Conservation (phyloP, 2,113 vertebrate species). For the Forbesichthys agassizii region DNA sequence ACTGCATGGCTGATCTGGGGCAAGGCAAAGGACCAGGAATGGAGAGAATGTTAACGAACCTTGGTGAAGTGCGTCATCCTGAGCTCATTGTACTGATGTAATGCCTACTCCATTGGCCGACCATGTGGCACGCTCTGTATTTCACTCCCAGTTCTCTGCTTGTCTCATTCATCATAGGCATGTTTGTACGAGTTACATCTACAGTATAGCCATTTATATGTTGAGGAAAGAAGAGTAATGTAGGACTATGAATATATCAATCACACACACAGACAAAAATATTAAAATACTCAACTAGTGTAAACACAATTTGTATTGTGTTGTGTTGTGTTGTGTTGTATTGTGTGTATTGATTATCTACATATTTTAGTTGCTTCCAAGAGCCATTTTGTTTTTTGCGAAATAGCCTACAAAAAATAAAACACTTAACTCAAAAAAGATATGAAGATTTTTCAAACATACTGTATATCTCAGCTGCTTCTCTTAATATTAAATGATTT, state of each 20-base stretch:
- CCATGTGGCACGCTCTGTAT: conserved; percentile 5
- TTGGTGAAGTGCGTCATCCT: conserved; percentile 44
- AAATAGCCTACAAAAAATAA: not conserved
- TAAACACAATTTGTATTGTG: no score
- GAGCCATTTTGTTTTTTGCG: no score
- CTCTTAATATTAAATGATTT: not conserved
- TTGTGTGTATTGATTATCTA: no score
- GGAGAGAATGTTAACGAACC: not conserved
- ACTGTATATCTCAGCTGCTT: not conserved
- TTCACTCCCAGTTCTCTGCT: conserved; percentile 17
- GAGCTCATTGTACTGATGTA: conserved; percentile 40
- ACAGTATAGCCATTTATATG: not conserved
- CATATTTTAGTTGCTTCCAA: no score
- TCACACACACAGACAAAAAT: not conserved
- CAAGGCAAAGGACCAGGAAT: not conserved
- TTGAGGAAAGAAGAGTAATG: no score
- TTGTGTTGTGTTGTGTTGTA: no score
- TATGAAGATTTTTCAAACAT: not conserved
- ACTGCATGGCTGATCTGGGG: not conserved
- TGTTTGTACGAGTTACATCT: not conserved
- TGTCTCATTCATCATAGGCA: not conserved
- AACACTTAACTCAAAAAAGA: not conserved
- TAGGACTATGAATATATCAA: no score
- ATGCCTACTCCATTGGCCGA: conserved; percentile 20
- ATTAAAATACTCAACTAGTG: not conserved